A percentile compares a stretch with the other conserved stretches of the same genome.
These are phyloP conservation scores for Drosophila atripex DNA, from an alignment of 2,888 invertebrate species.

Conservation along the genomic window DNA sequence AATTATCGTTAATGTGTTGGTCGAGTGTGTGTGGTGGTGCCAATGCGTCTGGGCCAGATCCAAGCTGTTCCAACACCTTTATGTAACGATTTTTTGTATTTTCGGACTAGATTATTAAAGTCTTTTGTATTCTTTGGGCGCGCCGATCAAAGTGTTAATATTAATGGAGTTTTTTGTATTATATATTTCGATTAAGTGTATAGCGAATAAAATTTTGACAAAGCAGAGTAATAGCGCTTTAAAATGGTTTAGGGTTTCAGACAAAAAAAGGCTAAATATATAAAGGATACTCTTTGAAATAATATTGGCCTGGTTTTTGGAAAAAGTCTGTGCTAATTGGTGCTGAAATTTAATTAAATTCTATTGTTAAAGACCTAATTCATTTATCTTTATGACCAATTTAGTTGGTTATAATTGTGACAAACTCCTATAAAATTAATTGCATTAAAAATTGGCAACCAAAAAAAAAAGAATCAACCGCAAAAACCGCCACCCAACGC, in stretches of 20 bases:
- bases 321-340: not conserved
- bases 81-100: constrained; percentile 55
- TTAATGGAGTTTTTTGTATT: constrained; percentile 11
- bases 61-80: constrained; percentile 31
- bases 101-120: constrained; percentile 41
- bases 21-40: constrained; percentile 48
- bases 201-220: not conserved
- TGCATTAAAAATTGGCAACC: constrained; percentile 54
- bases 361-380: too few relatives aligned
- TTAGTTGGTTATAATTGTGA: constrained; percentile 2
- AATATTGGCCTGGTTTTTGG: too few relatives aligned
- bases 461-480: constrained; percentile 62
- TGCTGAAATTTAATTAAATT: not conserved
- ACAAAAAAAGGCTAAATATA: too few relatives aligned
- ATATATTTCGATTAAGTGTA: not conserved
- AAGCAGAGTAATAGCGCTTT: not conserved
- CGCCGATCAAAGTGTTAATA: constrained; percentile 17
- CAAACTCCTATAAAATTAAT: constrained; percentile 29
- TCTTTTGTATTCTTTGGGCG: constrained; percentile 30
- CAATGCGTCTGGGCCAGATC: constrained; percentile 55
- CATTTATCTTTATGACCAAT: not conserved
- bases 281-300: too few relatives aligned
- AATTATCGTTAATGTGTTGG: constrained; percentile 56
- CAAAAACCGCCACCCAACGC: constrained; percentile 44
- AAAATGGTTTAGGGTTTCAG: too few relatives aligned